A percentile compares a stretch with the other conserved stretches of the same genome.
Evolutionary conservation across 2,113 vertebrate genomes (phyloP).

Genomic region (Bubo scandiacus): DNA sequence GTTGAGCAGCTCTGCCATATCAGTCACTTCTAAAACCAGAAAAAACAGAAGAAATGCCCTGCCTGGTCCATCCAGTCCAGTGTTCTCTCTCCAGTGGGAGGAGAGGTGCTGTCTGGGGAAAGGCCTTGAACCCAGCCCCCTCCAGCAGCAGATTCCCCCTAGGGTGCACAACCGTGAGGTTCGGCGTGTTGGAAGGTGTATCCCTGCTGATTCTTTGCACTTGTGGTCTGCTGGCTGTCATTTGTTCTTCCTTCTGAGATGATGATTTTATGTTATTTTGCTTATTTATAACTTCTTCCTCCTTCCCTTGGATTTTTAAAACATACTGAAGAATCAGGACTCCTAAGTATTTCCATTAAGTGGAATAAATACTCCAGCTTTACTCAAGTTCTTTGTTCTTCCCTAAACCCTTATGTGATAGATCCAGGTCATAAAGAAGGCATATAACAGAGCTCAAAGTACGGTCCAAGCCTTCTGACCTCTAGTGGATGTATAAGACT

Average conservation of each 20-base stretch:
- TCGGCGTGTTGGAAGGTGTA: not conserved
- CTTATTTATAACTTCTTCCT: not conserved
- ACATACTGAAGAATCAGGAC: not conserved
- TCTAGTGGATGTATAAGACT: not conserved
- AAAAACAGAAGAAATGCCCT: not conserved
- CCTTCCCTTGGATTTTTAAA: not conserved
- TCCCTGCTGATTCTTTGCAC: not conserved
- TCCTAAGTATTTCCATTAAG: not conserved
- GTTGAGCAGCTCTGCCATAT: not conserved
- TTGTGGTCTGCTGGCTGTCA: not conserved
- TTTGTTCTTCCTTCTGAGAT: not conserved
- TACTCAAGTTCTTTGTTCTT: not conserved
- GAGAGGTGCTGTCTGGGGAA: not conserved
- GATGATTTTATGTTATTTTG: not conserved
- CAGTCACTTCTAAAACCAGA: not conserved
- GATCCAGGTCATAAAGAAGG: not conserved
- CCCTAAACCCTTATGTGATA: not conserved
- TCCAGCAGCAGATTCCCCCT: not conserved
- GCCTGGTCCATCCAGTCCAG: too few species aligned
- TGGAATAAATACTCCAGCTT: not conserved
- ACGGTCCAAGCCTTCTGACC: not conserved
- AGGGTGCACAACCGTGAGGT: accelerated
- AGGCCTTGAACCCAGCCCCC: not conserved
- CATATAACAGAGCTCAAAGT: not conserved
- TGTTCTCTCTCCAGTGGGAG: not conserved